Evolutionary conservation across 2,888 invertebrate genomes (phyloP), one percentile per base, ranked within the genome.

Genomic region (Eulithis testata): DNA sequence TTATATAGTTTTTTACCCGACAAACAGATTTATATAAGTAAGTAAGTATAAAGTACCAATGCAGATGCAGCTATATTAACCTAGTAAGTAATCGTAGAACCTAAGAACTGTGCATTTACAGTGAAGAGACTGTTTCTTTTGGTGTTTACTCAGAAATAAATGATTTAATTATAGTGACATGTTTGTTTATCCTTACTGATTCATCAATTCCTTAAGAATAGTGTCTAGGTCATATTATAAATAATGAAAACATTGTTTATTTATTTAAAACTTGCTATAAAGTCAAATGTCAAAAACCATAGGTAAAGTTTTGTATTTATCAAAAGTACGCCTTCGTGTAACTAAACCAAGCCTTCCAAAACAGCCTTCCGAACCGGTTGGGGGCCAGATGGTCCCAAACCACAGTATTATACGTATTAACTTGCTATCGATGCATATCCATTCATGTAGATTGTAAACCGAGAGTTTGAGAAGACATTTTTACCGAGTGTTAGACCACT

Each of bases 331-430:
- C 60, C 60, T 53, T 60, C 60, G 14, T 36, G 12, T 14, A 14
- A 47, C 2, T 2, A 21, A 21, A 21, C 21, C 21, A 21, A 21
- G 21, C 31, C 31, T 31, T 31, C 55, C 55, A 55, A 56, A 58
- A 58, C 58, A 58, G 49, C 58, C 36, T 59, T 37, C 21, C 43
- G 31, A 60, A 66, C 66, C 66, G 63, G 66, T 66, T 59, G 36
- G 64, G 14, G 12, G n/a, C 63, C 66, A 66, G 66, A 63, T 66
- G 66, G 66, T 66, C 37, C 66, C 58, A 52, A 66, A 54, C 45
- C 56, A 56, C 55, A 57, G 63, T 31, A 31, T 8, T 54, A 59
- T 53, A 60, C 11, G 2, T 55, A 36, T 45, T 12, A 8, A 53
- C 52, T 50, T 55, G 27, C n/a, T 31, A 31, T 43, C 43, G 14